Base-by-base conservation (phyloP, 2,113 vertebrate species). In the Parotia lawesii region DNA sequence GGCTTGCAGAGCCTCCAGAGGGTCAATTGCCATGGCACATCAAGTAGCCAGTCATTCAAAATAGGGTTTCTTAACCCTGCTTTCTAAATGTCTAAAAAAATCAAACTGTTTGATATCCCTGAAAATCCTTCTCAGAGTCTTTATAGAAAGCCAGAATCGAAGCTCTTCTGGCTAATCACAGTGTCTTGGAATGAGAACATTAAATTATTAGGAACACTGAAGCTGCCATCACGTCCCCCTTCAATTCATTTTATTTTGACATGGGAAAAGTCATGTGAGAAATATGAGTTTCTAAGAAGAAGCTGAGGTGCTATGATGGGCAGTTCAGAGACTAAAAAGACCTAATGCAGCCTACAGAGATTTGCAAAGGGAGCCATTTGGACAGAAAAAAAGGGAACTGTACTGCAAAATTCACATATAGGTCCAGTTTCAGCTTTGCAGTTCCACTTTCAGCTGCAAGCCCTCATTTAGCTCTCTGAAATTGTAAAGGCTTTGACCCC, bases 21-120 rank as follows among this genome's bases (percentile, higher is more conserved):
- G 87, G 64, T 87, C 92, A 78, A 54, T 64, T 95, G 88, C 87
- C 90, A 84, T 40, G 40, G 37, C 91, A 91, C 33, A 93, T 96
- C 74, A 92, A 89, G 50, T 51, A 94, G 67, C 28, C 54, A 92
- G 89, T 96, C 91, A 87, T 87, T 96, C 92, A 95, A 95, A 95
- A 89, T 2, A 80, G 38, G 35, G 57, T 76, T 95, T 87, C 70
- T 92, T 80, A 51, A 82, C 57, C 33, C 56, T 74, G 37, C 54
- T 80, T 94, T 80, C 67, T 86, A 87, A 81, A 80, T 9, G 47
- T 62, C 60, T 64, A 88, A 92, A 91, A 91, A 94, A 94, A 45
- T 78, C 38, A 74, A 69, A 85, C 47, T 44, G 28, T 61, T 62
- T 81, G 25, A 73, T 83, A 93, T 73, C 72, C 53, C 70, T 90